phyloP scores from a whole-genome alignment of 2,797 vertebrate species.

The Bovichtus variegatus region DNA sequence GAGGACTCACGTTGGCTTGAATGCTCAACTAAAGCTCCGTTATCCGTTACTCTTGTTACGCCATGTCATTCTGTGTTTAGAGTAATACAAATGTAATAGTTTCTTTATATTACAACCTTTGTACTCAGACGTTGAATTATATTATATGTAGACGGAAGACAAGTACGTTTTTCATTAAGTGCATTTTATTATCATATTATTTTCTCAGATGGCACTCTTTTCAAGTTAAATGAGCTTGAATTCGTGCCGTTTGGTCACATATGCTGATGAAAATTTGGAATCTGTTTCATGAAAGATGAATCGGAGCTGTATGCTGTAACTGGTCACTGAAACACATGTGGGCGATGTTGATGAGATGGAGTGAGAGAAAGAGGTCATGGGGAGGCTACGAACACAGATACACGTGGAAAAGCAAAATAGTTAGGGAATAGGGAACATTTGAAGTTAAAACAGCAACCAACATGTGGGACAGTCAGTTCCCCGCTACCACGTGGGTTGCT shows the following conservation, averaged over 20 bases:
- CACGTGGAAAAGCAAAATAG: conserved; percentile 41
- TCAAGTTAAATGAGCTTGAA: conserved; percentile 33
- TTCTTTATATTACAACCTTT: conserved; percentile 18
- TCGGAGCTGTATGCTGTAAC: conserved; percentile 37
- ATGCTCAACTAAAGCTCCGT: neutral
- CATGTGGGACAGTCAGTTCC: neutral
- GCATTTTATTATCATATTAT: conserved; percentile 20
- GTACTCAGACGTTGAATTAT: conserved; percentile 12
- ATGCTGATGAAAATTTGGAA: conserved; percentile 55
- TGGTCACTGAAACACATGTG: conserved; percentile 67
- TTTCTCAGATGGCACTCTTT: conserved; percentile 41
- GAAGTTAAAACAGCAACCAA: conserved; percentile 1
- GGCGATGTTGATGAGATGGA: conserved; percentile 36
- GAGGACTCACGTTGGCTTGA: neutral
- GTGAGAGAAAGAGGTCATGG: conserved; percentile 42
- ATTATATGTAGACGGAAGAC: conserved; percentile 5
- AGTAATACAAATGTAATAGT: conserved; percentile 5
- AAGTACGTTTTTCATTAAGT: conserved; percentile 39
- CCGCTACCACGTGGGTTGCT: neutral
- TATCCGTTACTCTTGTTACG: neutral
- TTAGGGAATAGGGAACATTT: neutral
- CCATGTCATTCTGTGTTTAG: conserved; percentile 8
- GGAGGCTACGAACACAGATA: conserved; percentile 51
- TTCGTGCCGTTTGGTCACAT: conserved; percentile 35
- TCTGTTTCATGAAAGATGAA: conserved; percentile 56